phyloP scores from a whole-genome alignment of 1,140 invertebrate genomes.

The Eriosoma lanigerum region DNA sequence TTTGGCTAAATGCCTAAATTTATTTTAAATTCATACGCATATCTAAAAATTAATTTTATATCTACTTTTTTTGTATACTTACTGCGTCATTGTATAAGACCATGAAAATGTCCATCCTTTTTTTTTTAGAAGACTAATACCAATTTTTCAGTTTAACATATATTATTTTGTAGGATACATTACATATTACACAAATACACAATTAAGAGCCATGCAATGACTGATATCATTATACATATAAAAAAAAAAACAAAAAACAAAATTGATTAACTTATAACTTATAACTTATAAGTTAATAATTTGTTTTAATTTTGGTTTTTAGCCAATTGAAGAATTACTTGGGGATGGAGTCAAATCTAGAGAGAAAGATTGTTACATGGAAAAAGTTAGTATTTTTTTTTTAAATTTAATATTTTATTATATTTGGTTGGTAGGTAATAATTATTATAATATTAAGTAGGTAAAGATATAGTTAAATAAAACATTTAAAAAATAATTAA shows the following conservation, averaged over 20 bases:
- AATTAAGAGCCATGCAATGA: too few species aligned
- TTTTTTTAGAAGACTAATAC: too few species aligned
- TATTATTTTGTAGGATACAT: too few species aligned
- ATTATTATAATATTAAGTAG: background rate
- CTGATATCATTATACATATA: too few species aligned
- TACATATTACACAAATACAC: too few species aligned
- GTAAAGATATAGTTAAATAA: background rate
- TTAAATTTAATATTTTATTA: background rate
- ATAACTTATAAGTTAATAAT: too few species aligned
- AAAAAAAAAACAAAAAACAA: too few species aligned
- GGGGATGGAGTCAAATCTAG: constrained; percentile 21
- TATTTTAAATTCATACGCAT: too few species aligned
- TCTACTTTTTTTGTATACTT: background rate
- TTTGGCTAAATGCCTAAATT: constrained; percentile 9
- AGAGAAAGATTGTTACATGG: background rate
- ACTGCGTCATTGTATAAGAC: background rate
- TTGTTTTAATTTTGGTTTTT: constrained; percentile 32
- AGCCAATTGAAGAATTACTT: constrained; percentile 43
- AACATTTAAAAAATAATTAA: background rate
- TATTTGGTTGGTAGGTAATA: constrained; percentile 32
- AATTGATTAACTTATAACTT: too few species aligned
- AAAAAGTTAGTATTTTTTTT: constrained; percentile 49
- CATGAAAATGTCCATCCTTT: background rate
- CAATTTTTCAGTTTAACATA: too few species aligned
- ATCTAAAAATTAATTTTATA: background rate